Evolutionary conservation across 2,797 vertebrate genomes (phyloP).

Genomic region (Perdix hodgsoniae): DNA sequence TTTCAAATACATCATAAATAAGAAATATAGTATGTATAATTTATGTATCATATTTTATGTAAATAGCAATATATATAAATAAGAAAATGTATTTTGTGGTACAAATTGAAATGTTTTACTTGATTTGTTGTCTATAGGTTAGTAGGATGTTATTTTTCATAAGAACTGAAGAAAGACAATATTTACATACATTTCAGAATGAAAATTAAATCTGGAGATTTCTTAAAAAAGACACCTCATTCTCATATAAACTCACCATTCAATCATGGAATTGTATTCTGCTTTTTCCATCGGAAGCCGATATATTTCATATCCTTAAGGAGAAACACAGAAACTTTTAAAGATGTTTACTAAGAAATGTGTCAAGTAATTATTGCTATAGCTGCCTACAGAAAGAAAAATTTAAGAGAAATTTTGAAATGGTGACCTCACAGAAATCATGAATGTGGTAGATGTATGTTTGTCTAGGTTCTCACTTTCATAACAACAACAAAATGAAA

Average conservation of each 20-base stretch:
- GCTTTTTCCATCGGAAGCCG: background rate
- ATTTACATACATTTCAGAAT: background rate
- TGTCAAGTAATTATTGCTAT: background rate
- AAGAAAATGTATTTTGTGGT: background rate
- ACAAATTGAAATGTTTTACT: background rate
- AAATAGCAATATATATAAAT: background rate
- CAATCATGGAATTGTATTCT: background rate
- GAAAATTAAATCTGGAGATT: background rate
- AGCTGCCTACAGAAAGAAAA: background rate
- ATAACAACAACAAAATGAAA: conserved; percentile 24
- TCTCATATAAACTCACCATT: background rate
- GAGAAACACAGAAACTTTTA: background rate
- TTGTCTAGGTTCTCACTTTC: background rate
- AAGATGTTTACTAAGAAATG: background rate
- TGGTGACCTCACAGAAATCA: background rate
- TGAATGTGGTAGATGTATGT: background rate
- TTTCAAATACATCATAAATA: background rate
- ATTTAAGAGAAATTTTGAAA: background rate
- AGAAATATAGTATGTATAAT: background rate
- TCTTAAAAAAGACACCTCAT: background rate
- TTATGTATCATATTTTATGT: background rate
- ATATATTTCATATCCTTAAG: background rate
- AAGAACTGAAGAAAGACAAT: background rate
- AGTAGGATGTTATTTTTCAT: background rate
- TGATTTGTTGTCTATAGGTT: background rate